Percentiles rank a stretch among this genome's conserved stretches.
phyloP scores from a whole-genome alignment of 2,888 invertebrate genomes.

The Calliopum simillimum region DNA sequence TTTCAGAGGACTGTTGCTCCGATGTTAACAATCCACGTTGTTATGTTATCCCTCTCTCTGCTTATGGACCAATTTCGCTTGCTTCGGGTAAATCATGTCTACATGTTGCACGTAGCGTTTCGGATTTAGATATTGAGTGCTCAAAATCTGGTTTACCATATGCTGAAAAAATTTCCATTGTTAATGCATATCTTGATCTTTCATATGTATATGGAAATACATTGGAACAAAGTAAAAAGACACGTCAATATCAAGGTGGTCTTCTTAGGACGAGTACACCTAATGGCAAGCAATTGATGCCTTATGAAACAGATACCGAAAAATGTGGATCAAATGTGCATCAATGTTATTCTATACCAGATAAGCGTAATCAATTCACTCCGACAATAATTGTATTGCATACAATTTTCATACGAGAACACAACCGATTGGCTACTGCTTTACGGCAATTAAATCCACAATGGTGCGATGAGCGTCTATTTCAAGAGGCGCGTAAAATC shows the following conservation, averaged over 20 bases:
- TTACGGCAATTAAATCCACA: slow-evolving; percentile 67
- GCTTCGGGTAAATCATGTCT: slow-evolving; percentile 71
- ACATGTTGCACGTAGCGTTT: slow-evolving; percentile 74
- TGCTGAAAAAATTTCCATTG: slow-evolving; percentile 72
- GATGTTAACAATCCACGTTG: slow-evolving; percentile 49
- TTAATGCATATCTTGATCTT: slow-evolving; percentile 72
- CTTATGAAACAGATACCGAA: slow-evolving; percentile 69
- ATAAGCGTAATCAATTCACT: slow-evolving; percentile 63
- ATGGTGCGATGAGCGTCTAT: slow-evolving; percentile 67
- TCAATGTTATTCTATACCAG: slow-evolving; percentile 79
- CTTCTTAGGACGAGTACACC: slow-evolving; percentile 70
- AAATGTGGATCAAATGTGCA: slow-evolving; percentile 69
- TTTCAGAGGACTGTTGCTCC: slow-evolving; percentile 54
- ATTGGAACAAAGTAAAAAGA: slow-evolving; percentile 70
- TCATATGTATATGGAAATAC: slow-evolving; percentile 84
- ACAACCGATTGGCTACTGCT: slow-evolving; percentile 67
- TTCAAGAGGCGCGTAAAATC: slow-evolving; percentile 68
- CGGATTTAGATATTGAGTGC: slow-evolving; percentile 74
- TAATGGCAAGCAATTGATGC: slow-evolving; percentile 77
- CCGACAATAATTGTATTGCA: slow-evolving; percentile 65
- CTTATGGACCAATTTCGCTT: slow-evolving; percentile 70
- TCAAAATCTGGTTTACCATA: slow-evolving; percentile 67
- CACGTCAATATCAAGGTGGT: slow-evolving; percentile 77
- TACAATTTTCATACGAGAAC: slow-evolving; percentile 67
- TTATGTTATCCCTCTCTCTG: slow-evolving; percentile 70